Percentiles rank a stretch among this genome's conserved stretches.
These are phyloP conservation scores for Cyrtorhinus lividipennis DNA, from an alignment of 1,140 invertebrate species.

Conservation along the genomic window DNA sequence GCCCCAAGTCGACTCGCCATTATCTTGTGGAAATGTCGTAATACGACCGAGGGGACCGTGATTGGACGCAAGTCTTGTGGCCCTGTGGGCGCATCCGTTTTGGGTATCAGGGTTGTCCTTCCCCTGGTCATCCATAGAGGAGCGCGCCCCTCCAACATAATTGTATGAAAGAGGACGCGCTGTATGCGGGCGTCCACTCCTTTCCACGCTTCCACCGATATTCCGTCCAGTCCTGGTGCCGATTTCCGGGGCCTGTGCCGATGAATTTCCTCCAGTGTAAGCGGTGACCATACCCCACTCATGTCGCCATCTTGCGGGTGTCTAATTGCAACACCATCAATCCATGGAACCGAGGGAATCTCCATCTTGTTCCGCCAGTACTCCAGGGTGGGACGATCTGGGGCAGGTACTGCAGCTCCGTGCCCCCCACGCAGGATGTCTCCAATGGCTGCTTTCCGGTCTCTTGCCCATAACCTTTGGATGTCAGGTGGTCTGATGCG, in stretches of 20 bases:
- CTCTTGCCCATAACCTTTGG: too few species aligned
- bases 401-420: not conserved
- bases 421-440: too few species aligned
- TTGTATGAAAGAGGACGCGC: not conserved
- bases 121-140: not conserved
- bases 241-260: not conserved
- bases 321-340: not conserved
- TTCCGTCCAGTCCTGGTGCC: not conserved
- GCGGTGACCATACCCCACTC: not conserved
- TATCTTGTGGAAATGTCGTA: not conserved
- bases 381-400: not conserved
- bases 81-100: not conserved
- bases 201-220: not conserved
- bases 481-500: too few species aligned
- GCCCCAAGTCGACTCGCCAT: not conserved
- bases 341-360: not conserved
- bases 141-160: not conserved
- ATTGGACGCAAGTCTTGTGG: not conserved
- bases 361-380: not conserved
- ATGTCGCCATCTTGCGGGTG: not conserved
- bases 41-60: not conserved
- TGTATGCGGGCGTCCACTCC: not conserved
- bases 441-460: too few species aligned
- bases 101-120: not conserved
- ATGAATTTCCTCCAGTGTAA: not conserved